Evolutionary conservation across 2,888 invertebrate species (phyloP).

Genomic region (Dolichopus griseipennis): DNA sequence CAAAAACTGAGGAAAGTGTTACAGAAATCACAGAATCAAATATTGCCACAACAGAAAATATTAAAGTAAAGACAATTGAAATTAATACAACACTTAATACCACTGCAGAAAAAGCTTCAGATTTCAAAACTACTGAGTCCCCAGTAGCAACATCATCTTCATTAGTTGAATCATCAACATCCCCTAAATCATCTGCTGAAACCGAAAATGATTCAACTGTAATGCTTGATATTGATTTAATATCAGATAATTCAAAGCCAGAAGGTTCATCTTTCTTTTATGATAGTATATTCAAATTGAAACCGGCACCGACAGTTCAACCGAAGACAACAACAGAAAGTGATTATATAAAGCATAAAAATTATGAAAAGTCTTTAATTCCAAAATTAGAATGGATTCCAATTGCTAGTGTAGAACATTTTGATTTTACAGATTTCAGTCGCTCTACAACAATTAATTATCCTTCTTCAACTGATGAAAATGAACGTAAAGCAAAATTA

Average conservation of each 20-base stretch:
- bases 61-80: no score
- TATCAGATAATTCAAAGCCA: neutral
- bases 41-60: neutral
- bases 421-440: neutral
- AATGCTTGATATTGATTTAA: neutral
- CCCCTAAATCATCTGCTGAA: neutral
- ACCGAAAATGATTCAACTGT: neutral
- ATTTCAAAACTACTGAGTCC: neutral
- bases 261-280: neutral
- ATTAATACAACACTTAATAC: no score
- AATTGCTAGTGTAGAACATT: neutral
- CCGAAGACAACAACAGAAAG: neutral
- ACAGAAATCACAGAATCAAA: neutral
- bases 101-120: no score
- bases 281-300: neutral
- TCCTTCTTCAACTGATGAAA: neutral
- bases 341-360: neutral
- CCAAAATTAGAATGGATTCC: conserved; percentile 10
- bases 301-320: neutral
- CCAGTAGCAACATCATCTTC: neutral
- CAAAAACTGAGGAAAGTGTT: neutral
- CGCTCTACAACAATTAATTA: neutral
- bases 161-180: neutral
- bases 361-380: conserved; percentile 9
- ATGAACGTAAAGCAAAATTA: neutral